A percentile compares a stretch with the other conserved stretches of the same genome.
Evolutionary conservation across 2,113 vertebrate species (phyloP).

Genomic region (Oceanodroma tethys): DNA sequence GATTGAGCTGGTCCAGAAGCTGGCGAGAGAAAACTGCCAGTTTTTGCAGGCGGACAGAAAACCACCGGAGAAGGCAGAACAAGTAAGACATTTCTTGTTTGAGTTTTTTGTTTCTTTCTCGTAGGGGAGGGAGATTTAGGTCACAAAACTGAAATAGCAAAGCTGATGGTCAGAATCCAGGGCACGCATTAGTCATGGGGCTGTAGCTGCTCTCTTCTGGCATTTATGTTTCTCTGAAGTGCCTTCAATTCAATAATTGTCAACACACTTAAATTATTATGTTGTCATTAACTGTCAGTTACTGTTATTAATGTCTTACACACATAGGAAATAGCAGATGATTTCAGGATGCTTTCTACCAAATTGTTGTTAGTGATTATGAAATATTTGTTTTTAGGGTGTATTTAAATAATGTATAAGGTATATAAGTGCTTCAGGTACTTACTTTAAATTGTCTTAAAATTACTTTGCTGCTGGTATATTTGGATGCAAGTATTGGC

Average conservation of each 20-base stretch:
- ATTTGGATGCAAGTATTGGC: not conserved
- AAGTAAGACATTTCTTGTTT: conserved; percentile 79
- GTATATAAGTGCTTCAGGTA: not conserved
- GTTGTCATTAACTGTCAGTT: conserved; percentile 10
- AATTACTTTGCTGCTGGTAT: not conserved
- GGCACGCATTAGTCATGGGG: conserved; percentile 2
- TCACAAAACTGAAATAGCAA: conserved; percentile 35
- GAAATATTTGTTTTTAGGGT: not conserved
- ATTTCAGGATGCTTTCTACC: not conserved
- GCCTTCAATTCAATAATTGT: not conserved
- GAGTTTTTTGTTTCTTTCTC: not conserved
- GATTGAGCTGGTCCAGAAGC: conserved; percentile 90
- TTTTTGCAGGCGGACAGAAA: conserved; percentile 84
- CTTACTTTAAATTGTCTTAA: not conserved
- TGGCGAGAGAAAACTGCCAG: conserved; percentile 88
- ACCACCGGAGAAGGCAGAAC: conserved; percentile 74
- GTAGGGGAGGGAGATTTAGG: conserved; percentile 17
- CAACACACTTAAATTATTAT: not conserved
- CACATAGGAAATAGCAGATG: not conserved
- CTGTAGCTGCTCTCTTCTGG: conserved; percentile 14
- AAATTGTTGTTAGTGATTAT: not conserved
- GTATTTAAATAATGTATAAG: not conserved
- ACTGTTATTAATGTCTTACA: not conserved
- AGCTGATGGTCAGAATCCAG: conserved; percentile 42
- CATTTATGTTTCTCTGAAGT: conserved; percentile 10